Conservation (phyloP, 1,140 invertebrate species). For the Pararge aegeria region DNA sequence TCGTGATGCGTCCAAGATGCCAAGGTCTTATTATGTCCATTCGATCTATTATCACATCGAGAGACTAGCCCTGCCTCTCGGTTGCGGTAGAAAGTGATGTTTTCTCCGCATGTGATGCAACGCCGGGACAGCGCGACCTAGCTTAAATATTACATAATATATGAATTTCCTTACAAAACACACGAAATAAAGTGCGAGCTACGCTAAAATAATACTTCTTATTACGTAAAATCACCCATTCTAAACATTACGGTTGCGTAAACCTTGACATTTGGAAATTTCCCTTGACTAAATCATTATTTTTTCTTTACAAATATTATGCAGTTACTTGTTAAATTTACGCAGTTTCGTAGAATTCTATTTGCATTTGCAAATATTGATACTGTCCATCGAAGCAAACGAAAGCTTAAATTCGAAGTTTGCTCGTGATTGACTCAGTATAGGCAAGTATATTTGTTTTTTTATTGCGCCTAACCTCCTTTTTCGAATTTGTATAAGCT, state of each 20-base stretch:
- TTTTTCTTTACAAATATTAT: not conserved
- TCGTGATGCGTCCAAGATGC: conserved; percentile 1
- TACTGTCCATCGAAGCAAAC: not conserved
- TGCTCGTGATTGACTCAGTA: too few species aligned
- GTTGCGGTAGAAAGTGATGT: conserved; percentile 62
- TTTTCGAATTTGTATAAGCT: too few species aligned
- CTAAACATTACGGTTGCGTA: conserved; percentile 60
- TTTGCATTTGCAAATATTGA: not conserved
- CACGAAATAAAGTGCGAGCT: conserved; percentile 61
- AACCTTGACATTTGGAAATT: conserved; percentile 63
- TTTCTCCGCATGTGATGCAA: conserved; percentile 67
- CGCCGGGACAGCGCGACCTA: conserved; percentile 54
- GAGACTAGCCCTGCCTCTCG: conserved; percentile 30
- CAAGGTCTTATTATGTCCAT: conserved; percentile 20
- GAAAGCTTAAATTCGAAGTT: not conserved
- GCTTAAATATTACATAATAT: conserved; percentile 54
- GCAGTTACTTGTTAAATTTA: not conserved
- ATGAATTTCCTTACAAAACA: conserved; percentile 63
- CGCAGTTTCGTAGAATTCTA: not conserved
- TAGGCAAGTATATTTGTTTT: too few species aligned
- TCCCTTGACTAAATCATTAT: conserved; percentile 18
- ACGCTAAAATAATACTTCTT: conserved; percentile 51
- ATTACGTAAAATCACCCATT: conserved; percentile 60
- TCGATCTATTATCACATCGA: conserved; percentile 28
- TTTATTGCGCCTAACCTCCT: too few species aligned